Evolutionary conservation across 2,113 vertebrate genomes (phyloP).

Genomic region (Pachyramphus minor): DNA sequence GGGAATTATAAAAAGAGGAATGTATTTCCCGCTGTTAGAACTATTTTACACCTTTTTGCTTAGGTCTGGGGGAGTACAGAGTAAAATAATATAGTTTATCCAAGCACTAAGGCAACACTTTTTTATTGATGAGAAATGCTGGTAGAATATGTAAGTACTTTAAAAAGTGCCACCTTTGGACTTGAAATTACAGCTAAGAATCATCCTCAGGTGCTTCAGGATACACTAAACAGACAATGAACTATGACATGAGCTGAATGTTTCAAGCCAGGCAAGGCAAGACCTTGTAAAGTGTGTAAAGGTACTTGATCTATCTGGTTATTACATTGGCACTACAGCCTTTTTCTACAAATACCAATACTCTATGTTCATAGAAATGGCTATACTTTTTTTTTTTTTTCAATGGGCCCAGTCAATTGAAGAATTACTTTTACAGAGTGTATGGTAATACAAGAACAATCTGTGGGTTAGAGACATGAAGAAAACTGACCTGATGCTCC

Average conservation of each 20-base stretch:
- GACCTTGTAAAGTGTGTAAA: background rate
- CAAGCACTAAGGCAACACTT: background rate
- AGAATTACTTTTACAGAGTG: background rate
- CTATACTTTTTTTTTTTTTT: background rate
- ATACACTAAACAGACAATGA: background rate
- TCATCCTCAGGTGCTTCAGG: background rate
- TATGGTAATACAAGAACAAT: background rate
- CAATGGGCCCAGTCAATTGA: background rate
- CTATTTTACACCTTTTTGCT: background rate
- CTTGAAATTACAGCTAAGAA: background rate
- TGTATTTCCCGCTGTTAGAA: background rate
- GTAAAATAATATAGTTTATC: background rate
- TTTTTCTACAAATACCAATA: background rate
- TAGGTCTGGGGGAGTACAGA: background rate
- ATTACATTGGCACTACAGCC: background rate
- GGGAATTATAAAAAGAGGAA: background rate
- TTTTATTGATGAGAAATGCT: background rate
- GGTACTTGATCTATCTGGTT: background rate
- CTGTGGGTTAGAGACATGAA: background rate
- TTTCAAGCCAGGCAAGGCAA: background rate
- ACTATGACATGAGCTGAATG: background rate
- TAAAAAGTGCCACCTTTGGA: background rate
- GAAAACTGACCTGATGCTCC: background rate
- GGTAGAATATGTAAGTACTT: background rate
- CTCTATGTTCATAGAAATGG: background rate